Base-by-base conservation (phyloP, 1,140 invertebrate species). In the Drosophila triauraria region DNA sequence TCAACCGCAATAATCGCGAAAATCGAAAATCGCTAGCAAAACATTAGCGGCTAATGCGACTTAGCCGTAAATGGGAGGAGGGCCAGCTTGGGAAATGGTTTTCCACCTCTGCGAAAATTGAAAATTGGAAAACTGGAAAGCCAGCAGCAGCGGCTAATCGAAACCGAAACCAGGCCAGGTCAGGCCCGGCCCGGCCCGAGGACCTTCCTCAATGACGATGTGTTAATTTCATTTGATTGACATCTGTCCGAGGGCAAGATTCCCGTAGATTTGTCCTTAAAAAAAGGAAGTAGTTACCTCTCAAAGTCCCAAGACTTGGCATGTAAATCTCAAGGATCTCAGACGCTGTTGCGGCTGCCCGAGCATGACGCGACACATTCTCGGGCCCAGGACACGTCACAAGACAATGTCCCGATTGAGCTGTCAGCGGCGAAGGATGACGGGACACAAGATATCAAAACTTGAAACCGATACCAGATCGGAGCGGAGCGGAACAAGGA, bases 141-240 rank as follows among this genome's bases (percentile, higher is more conserved):
- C 74, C 56, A 77, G 69, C 32, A 10, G 82, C 78, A 77, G 69
- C 32, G 8, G 82, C 78, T 71, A 70, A 77, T 69, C 48, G 44
- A 67, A 78, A 42, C 9, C 35, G 25, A 57, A 43, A 70, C 32
- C 64, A 46, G 48, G 15, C 48, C 40, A 48, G 32, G 50, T 43
- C 42, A 40, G 32, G 43, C 25, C 12, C 27, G 27, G 27, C 6
- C 27, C 27, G 27, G 27, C 6, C 27, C 27, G 32, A 15, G 40
- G 9, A 76, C 64, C 48, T 48, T 58, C 27, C 53, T 54, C 42
- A 63, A 75, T 84, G 83, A 84, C 64, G 80, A 87, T 65, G 84
- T 87, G 84, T 87, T 87, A 78, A 87, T 87, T 88, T 88, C 59
- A 69, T 80, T 81, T 88, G 84, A 88, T 88, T 88, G 84, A 88